These are phyloP conservation scores for Myanophis thanlyinensis DNA, from an alignment of 2,113 vertebrate species.

Conservation along the genomic window DNA sequence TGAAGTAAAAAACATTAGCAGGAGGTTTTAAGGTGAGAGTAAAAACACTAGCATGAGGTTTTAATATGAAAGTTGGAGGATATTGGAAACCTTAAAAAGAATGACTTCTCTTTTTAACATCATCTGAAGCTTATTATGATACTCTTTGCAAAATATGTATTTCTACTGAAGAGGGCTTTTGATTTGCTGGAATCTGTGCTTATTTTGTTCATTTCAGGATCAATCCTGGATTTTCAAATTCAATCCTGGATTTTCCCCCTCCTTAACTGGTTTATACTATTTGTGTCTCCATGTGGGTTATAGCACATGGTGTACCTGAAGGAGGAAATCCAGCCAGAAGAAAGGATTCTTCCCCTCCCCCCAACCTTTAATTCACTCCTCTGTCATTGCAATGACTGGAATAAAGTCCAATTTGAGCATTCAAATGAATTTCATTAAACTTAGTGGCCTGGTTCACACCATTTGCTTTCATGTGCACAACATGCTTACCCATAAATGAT, in stretches of 20 bases:
- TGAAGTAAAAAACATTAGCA: conserved; percentile 7
- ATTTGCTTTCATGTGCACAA: neutral
- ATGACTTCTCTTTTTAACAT: too few relatives aligned
- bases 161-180: neutral
- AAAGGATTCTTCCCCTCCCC: neutral
- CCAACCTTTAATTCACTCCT: neutral
- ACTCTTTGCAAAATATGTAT: neutral
- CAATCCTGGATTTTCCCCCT: neutral
- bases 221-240: neutral
- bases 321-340: neutral
- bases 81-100: neutral
- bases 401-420: neutral
- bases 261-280: too few relatives aligned
- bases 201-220: neutral
- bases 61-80: neutral
- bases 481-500: neutral
- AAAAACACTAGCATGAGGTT: conserved; percentile 1
- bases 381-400: neutral
- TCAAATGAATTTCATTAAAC: neutral
- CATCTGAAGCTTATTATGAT: neutral
- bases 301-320: neutral
- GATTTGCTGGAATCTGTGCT: neutral
- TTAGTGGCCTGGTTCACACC: neutral
- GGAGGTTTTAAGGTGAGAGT: neutral
- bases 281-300: too few relatives aligned